Evolutionary conservation across 1,140 invertebrate species (phyloP).

Genomic region (Antheraea pernyi): DNA sequence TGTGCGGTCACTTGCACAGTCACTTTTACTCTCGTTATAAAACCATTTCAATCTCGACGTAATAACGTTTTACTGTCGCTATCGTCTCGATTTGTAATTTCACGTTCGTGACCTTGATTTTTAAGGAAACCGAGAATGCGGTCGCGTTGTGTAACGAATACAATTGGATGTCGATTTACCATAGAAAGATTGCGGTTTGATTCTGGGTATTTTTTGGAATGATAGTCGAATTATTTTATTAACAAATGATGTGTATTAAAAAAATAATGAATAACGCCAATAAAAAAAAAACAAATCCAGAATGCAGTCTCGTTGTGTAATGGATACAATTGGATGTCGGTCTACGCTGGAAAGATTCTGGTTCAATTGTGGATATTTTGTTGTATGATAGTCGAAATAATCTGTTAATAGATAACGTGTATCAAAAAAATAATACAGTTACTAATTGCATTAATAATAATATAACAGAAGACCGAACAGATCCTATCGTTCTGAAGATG

Average conservation of each 20-base stretch:
- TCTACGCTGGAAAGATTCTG: too few species aligned
- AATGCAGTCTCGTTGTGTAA: conserved; percentile 3
- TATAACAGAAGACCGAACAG: too few species aligned
- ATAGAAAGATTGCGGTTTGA: neutral
- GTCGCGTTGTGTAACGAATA: conserved; percentile 2
- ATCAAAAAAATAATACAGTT: too few species aligned
- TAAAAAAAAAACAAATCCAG: too few species aligned
- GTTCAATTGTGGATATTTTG: too few species aligned
- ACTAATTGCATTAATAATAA: too few species aligned
- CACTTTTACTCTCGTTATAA: conserved; percentile 4
- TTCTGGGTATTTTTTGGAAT: neutral
- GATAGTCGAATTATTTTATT: neutral
- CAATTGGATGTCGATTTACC: neutral
- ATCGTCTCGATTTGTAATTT: conserved; percentile 1
- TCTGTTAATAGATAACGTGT: too few species aligned
- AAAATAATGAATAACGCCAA: too few species aligned
- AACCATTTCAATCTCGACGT: neutral
- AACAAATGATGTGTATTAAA: too few species aligned
- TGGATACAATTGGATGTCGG: too few species aligned
- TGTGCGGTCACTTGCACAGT: neutral
- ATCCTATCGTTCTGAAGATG: too few species aligned
- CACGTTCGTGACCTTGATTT: conserved; percentile 11
- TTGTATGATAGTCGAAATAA: too few species aligned
- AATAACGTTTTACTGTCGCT: neutral
- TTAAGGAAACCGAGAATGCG: conserved; percentile 2